These are phyloP conservation scores for Helarctos malayanus DNA, from an alignment of 2,797 vertebrate genomes.

Conservation along the genomic window DNA sequence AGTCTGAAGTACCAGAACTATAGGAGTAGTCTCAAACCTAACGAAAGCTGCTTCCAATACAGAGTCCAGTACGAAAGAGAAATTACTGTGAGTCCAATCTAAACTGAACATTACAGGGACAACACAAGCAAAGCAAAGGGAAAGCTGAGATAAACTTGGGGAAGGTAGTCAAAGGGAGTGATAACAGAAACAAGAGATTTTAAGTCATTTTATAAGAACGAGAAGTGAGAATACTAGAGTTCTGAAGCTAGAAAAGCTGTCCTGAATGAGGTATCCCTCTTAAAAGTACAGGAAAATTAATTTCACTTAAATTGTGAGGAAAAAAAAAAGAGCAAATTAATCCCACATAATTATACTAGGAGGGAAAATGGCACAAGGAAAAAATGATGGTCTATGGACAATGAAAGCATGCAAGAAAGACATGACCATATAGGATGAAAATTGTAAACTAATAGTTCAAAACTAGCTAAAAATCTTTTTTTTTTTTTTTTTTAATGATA, in stretches of 20 bases:
- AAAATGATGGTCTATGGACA: slow-evolving; percentile 5
- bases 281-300: background rate
- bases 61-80: background rate
- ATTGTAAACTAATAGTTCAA: background rate
- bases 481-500: background rate
- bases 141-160: background rate
- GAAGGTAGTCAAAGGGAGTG: background rate
- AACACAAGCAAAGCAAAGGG: background rate
- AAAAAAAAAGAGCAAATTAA: background rate
- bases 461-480: slow-evolving; percentile 12
- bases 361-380: background rate
- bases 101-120: background rate
- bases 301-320: slow-evolving; percentile 31
- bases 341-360: background rate
- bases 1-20: background rate
- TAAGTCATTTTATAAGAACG: slow-evolving; percentile 10
- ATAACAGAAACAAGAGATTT: background rate
- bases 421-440: background rate
- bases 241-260: background rate
- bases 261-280: background rate
- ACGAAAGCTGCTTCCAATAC: background rate
- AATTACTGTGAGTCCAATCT: background rate
- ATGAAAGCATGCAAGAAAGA: slow-evolving; percentile 29
- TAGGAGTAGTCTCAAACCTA: background rate
- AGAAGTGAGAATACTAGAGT: background rate